Evolutionary conservation across 2,113 vertebrate species (phyloP), one percentile per base, ranked within the genome.

Genomic region (Syngnathus scovelli): DNA sequence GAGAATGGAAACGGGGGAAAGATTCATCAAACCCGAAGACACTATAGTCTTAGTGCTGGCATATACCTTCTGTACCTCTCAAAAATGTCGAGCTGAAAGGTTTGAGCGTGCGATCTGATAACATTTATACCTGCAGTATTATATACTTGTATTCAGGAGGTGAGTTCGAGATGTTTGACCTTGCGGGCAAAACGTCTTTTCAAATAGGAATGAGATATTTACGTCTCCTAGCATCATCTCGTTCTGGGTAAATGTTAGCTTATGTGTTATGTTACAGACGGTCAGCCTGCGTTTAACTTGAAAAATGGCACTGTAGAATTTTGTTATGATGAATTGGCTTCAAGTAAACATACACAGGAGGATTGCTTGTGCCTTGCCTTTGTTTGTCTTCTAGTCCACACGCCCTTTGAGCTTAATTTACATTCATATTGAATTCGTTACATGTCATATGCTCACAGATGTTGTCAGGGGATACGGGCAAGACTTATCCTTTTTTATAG

Each of bases 401-500:
- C 69, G 73, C 78, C 76, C 83, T 82, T 83, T 74, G 64, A 76
- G 74, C 77, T 85, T 85, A 72, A 89, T 90, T 90, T 90, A 79
- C 83, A 91, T 91, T 86, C 84, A 87, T 84, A 88, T 86, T 89
- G 87, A 86, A 83, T 86, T 74, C 81, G 72, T 78, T 75, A 68
- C 52, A 58, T 62, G 76, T 86, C 86, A 86, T 86, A 86, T 89
- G 87, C 80, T 86, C 62, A 69, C 67, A 10, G 59, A 68, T 37
- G 78, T 82, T 83, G 87, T 89, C 88, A 86, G 80, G 88, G 87
- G 87, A 90, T 85, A 86, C 76, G 23, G 48, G 61, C 77, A 72
- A 72, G 78, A 61, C 71, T 70, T 68, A 79, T 77, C 71, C 58
- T 74, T 85, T 81, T 71, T 62, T 81, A 65, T 27, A 51, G 61